Conservation (phyloP, 2,113 vertebrate species). For the Mellivora capensis region DNA sequence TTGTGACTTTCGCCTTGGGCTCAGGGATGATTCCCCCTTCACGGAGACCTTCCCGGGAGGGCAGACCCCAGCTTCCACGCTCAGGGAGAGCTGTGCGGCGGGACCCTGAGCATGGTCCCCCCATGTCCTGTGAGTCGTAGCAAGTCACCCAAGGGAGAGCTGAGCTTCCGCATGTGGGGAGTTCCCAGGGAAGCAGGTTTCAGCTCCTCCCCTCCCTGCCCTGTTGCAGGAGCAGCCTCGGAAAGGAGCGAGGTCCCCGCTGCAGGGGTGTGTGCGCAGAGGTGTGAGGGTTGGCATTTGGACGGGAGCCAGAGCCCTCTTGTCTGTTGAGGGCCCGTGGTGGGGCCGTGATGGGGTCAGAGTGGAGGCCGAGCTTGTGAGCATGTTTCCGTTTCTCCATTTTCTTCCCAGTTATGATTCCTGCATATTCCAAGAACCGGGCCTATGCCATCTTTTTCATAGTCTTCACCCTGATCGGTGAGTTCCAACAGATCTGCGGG, state of each 20-base stretch:
- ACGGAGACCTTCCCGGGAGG: neutral
- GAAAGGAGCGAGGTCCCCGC: fast-evolving
- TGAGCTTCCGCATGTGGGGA: neutral
- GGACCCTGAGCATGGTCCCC: neutral
- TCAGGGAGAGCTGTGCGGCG: neutral
- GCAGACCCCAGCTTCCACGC: neutral
- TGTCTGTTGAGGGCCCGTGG: fast-evolving
- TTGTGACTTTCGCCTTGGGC: neutral
- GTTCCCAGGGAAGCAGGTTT: neutral
- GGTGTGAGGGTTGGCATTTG: fast-evolving
- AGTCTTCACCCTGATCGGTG: slow-evolving; percentile 93
- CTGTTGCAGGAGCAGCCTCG: neutral
- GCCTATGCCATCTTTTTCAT: slow-evolving; percentile 93
- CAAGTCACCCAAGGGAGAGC: neutral
- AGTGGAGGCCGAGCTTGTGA: fast-evolving
- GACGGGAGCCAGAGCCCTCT: neutral
- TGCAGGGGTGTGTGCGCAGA: neutral
- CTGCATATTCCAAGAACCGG: slow-evolving; percentile 91
- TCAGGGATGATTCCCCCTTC: neutral
- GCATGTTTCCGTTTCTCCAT: fast-evolving
- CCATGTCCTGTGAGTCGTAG: fast-evolving
- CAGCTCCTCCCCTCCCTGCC: too few relatives aligned
- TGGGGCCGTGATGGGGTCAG: fast-evolving
- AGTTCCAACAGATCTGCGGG: slow-evolving; percentile 46
- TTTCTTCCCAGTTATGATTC: slow-evolving; percentile 91